A percentile compares a stretch with the other conserved stretches of the same genome.
phyloP scores from a whole-genome alignment of 2,797 vertebrate species.

The Coccyzus lansbergi region DNA sequence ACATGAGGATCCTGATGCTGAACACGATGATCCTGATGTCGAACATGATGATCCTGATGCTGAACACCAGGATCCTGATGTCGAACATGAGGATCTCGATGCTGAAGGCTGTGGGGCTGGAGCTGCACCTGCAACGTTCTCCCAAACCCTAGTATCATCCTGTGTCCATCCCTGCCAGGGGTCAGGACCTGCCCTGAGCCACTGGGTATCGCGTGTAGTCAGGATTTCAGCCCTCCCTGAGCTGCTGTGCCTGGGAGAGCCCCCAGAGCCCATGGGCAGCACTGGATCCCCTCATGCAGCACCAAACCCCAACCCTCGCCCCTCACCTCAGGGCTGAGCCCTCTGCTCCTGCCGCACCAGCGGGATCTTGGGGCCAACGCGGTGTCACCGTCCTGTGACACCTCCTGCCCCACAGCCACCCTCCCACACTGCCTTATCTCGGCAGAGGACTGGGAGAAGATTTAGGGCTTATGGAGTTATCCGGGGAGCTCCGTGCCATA shows the following conservation, averaged over 20 bases:
- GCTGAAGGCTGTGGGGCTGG: fast-evolving
- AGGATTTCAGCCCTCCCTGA: background rate
- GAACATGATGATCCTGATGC: too few species aligned
- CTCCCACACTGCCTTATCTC: background rate
- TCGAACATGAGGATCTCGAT: background rate
- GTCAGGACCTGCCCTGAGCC: background rate
- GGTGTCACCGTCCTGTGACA: background rate
- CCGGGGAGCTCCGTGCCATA: background rate
- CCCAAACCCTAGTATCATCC: fast-evolving
- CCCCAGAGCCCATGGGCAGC: fast-evolving
- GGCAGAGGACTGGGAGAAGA: background rate
- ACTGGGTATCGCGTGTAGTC: fast-evolving
- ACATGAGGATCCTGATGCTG: fast-evolving
- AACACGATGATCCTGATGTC: too few species aligned
- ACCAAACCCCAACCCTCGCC: too few species aligned
- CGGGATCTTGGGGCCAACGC: fast-evolving
- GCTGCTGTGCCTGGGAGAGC: background rate
- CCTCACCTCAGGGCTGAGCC: background rate
- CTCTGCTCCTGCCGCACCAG: background rate
- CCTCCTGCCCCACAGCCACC: background rate
- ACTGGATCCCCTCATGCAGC: fast-evolving
- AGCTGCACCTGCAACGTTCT: background rate
- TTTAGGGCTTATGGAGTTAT: slow-evolving; percentile 51
- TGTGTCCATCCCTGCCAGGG: too few species aligned
- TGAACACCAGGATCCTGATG: background rate